phyloP scores from a whole-genome alignment of 2,888 invertebrate genomes.

The Cryptocheilus praepositus region DNA sequence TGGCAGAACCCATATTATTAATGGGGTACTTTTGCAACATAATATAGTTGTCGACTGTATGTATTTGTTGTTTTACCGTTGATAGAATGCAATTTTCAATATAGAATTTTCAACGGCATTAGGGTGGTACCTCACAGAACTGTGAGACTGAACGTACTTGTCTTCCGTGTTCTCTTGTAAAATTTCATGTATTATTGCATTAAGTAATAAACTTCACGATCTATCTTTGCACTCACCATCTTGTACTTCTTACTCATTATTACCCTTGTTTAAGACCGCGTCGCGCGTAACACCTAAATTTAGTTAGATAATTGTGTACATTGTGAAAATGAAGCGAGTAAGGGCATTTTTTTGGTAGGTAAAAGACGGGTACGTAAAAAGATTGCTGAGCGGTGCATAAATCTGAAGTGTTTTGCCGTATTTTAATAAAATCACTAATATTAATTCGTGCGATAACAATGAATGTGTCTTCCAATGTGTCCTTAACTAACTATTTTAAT shows the following conservation, averaged over 20 bases:
- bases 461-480: too few relatives aligned
- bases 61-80: constrained; percentile 2
- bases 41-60: constrained; percentile 7
- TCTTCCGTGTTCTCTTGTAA: constrained; percentile 52
- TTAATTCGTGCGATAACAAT: constrained; percentile 8
- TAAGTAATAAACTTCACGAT: constrained; percentile 60
- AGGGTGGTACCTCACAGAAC: constrained; percentile 33
- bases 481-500: too few relatives aligned
- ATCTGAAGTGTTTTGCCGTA: background rate
- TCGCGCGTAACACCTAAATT: constrained; percentile 32
- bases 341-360: constrained; percentile 59
- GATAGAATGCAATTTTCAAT: constrained; percentile 9
- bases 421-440: background rate
- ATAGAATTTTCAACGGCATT: constrained; percentile 28
- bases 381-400: constrained; percentile 28
- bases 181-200: constrained; percentile 55
- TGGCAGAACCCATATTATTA: background rate
- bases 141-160: constrained; percentile 26
- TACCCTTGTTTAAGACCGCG: constrained; percentile 49
- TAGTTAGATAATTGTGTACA: constrained; percentile 42
- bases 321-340: constrained; percentile 40
- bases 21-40: constrained; percentile 3
- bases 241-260: constrained; percentile 50
- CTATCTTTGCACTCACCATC: constrained; percentile 47
- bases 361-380: constrained; percentile 60